Evolutionary conservation across 1,140 invertebrate genomes (phyloP).

Genomic region (Wiebesia pumilae): DNA sequence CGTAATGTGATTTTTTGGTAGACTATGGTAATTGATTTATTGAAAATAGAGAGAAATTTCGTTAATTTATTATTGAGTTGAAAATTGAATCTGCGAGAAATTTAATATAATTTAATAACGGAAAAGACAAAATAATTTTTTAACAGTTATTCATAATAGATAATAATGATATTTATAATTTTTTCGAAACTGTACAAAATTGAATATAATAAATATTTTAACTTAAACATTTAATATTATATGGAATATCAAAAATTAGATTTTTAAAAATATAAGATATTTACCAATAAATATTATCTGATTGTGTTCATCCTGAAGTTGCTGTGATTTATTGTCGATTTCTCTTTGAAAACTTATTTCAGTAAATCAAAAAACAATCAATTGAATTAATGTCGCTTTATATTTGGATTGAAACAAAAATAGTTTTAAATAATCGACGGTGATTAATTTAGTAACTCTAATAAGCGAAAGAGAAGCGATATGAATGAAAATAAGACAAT

Average conservation of each 20-base stretch:
- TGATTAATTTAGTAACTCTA: neutral
- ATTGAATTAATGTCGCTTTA: neutral
- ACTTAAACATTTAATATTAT: too few relatives aligned
- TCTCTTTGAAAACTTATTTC: constrained; percentile 37
- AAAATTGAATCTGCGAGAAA: neutral
- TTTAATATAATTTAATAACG: neutral
- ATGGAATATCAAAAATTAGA: constrained; percentile 3
- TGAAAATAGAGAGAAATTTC: neutral
- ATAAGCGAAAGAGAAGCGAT: too few relatives aligned
- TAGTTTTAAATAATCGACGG: neutral
- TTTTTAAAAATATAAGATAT: constrained; percentile 1
- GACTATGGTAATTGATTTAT: neutral
- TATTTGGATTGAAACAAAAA: too few relatives aligned
- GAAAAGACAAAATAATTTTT: neutral
- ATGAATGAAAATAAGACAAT: too few relatives aligned
- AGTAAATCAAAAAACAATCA: constrained; percentile 5
- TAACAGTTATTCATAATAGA: neutral
- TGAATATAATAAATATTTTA: neutral
- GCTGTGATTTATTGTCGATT: neutral
- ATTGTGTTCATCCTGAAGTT: constrained; percentile 19
- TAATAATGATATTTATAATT: too few relatives aligned
- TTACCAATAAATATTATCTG: constrained; percentile 40
- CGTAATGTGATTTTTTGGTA: constrained; percentile 27
- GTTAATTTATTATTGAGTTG: neutral
- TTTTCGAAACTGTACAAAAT: neutral